Conservation (phyloP, 2,797 vertebrate genomes). For the Karalla daura region DNA sequence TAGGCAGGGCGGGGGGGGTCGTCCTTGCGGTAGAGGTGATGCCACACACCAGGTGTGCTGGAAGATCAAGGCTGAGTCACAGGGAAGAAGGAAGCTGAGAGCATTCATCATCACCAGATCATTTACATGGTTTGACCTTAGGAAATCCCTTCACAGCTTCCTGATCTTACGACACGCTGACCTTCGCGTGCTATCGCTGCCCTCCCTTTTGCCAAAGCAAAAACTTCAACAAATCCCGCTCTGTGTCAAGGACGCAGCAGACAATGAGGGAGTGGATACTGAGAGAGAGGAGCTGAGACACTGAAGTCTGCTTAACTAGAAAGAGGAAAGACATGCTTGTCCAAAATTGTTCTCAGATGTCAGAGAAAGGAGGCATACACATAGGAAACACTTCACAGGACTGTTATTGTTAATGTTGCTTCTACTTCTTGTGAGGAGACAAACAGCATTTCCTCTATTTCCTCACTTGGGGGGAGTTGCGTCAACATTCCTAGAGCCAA, state of each 20-base stretch:
- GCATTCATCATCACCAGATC: constrained; percentile 42
- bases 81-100: constrained; percentile 13
- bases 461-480: constrained; percentile 9
- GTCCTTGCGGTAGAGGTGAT: constrained; percentile 15
- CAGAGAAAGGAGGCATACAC: not conserved
- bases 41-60: constrained; percentile 10
- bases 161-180: constrained; percentile 23
- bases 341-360: constrained; percentile 16
- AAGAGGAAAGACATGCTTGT: not conserved
- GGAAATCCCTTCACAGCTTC: constrained; percentile 37
- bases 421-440: not conserved
- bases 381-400: not conserved
- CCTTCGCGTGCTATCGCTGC: constrained; percentile 5
- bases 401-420: not conserved
- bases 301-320: not conserved
- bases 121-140: constrained; percentile 53
- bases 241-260: constrained; percentile 13
- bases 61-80: constrained; percentile 51
- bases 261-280: not conserved
- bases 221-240: constrained; percentile 13
- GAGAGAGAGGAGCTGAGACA: not conserved
- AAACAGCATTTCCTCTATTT: not conserved
- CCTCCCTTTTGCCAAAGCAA: constrained; percentile 10
- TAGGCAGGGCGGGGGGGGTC: constrained; percentile 4
- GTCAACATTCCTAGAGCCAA: constrained; percentile 13